Percentiles rank a stretch among this genome's conserved stretches.
These are phyloP conservation scores for Myotis brandtii DNA, from an alignment of 2,113 vertebrate genomes.

Conservation along the genomic window DNA sequence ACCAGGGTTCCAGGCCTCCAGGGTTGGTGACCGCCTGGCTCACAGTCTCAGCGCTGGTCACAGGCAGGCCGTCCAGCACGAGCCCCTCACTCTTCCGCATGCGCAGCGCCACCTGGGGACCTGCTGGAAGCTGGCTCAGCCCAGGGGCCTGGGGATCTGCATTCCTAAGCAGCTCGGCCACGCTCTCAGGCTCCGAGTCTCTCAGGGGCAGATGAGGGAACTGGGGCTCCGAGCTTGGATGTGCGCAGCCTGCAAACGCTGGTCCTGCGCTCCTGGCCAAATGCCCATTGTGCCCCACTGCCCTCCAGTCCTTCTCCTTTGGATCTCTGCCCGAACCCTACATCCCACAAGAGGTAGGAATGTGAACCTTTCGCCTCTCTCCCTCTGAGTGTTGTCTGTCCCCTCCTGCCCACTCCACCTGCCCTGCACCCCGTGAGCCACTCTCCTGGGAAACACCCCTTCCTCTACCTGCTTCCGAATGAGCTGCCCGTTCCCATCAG, in stretches of 20 bases:
- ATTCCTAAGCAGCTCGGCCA: not conserved
- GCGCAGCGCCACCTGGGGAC: too few species aligned
- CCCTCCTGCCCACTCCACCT: not conserved
- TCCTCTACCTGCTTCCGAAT: not conserved
- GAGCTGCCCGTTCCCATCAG: not conserved
- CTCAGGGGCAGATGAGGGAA: not conserved
- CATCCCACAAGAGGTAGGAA: not conserved
- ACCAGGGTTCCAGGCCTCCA: not conserved
- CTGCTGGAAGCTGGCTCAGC: not conserved
- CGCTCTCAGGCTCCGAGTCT: not conserved
- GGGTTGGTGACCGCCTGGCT: not conserved
- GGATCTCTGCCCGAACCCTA: not conserved
- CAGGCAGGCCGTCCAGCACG: not conserved
- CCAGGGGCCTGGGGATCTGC: not conserved
- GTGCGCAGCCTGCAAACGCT: not conserved
- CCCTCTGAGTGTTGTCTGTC: not conserved
- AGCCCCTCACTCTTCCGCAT: fast-evolving
- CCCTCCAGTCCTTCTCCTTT: not conserved
- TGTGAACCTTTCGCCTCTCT: not conserved
- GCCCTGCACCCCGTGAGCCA: not conserved
- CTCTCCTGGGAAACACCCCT: not conserved
- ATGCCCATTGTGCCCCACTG: fast-evolving
- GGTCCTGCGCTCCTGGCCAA: not conserved
- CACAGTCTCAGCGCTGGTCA: not conserved
- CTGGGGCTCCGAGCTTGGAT: not conserved